Conservation (phyloP, 2,797 vertebrate species). For the Anguilla megastoma region DNA sequence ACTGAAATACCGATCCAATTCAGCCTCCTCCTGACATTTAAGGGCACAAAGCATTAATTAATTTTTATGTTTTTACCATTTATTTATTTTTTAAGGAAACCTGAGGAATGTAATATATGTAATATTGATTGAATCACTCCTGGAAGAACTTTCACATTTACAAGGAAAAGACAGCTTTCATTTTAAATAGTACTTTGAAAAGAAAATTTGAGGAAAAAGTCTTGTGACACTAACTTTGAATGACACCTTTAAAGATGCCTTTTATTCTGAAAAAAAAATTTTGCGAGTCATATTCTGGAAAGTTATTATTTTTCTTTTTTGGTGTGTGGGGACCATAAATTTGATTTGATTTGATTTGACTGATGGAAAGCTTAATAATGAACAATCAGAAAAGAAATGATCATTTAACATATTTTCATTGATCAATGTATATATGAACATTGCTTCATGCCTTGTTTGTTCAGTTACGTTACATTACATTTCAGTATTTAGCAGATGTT, state of each 20-base stretch:
- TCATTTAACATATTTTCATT: neutral
- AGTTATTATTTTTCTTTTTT: neutral
- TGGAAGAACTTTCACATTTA: neutral
- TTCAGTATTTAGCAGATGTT: neutral
- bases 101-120: neutral
- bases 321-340: neutral
- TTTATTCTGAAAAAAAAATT: neutral
- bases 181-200: neutral
- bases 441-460: neutral
- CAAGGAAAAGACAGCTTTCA: neutral
- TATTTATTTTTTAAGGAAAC: neutral
- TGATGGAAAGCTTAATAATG: constrained; percentile 1
- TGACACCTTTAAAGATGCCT: too few species aligned
- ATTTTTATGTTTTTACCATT: neutral
- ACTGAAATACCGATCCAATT: neutral
- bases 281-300: neutral
- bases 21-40: neutral
- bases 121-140: neutral
- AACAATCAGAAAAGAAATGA: neutral
- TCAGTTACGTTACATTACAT: neutral
- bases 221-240: neutral
- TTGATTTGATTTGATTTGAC: neutral
- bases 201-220: neutral
- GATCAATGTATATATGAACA: neutral
- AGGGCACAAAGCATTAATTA: neutral